A percentile compares a stretch with the other conserved stretches of the same genome.
These are phyloP conservation scores for Papilio xuthus DNA, from an alignment of 1,140 invertebrate species.

Conservation along the genomic window DNA sequence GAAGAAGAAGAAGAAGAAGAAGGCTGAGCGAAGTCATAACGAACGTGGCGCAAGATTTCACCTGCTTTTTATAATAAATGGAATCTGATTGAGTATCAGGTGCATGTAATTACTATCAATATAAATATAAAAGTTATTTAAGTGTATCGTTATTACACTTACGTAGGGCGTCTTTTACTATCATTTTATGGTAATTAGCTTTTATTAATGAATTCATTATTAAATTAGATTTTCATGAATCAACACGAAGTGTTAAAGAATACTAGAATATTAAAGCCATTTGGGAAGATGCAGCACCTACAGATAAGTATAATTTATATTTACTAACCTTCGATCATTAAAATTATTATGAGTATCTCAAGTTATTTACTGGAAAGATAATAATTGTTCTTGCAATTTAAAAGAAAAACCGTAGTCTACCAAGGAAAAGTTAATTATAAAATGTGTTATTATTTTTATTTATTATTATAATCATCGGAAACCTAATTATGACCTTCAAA, in stretches of 20 bases:
- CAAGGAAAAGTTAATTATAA: no score
- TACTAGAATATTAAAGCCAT: background rate
- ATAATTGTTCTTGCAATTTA: no score
- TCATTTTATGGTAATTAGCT: background rate
- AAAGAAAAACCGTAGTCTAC: no score
- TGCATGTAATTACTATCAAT: constrained; percentile 4
- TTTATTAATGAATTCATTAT: background rate
- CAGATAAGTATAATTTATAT: background rate
- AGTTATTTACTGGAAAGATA: no score
- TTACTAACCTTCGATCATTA: no score
- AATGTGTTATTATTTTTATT: no score
- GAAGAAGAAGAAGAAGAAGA: no score
- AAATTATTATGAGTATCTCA: no score
- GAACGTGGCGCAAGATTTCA: constrained; percentile 6
- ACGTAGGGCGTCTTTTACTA: background rate
- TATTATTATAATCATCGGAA: no score
- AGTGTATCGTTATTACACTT: background rate
- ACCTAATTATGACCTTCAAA: no score
- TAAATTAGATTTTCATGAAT: background rate
- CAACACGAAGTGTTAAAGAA: background rate
- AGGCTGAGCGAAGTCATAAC: background rate
- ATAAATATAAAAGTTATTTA: no score
- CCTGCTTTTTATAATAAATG: constrained; percentile 20
- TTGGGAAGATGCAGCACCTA: background rate
- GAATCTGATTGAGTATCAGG: constrained; percentile 7